phyloP scores from a whole-genome alignment of 2,113 vertebrate species.

The Galemys pyrenaicus region DNA sequence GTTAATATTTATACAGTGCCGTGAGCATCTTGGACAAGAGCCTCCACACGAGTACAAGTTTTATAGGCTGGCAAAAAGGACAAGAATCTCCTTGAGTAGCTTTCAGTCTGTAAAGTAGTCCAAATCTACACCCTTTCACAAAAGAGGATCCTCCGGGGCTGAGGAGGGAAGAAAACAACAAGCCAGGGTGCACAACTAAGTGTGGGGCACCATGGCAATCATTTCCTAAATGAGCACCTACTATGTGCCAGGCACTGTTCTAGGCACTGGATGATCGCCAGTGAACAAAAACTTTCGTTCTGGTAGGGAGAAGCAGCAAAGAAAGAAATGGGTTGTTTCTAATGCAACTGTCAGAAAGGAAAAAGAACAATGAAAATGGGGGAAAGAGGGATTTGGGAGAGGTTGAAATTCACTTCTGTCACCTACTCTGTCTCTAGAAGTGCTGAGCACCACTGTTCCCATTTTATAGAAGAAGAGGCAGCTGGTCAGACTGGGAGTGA shows the following conservation, averaged over 20 bases:
- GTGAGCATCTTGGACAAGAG: neutral
- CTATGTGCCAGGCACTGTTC: neutral
- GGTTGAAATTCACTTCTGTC: neutral
- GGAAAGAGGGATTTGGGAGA: neutral
- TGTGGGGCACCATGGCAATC: fast-evolving
- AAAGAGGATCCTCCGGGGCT: neutral
- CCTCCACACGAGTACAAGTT: neutral
- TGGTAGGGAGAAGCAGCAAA: too few species aligned
- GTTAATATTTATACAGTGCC: neutral
- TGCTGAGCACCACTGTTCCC: fast-evolving
- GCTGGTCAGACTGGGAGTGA: too few species aligned
- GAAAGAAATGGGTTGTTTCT: neutral
- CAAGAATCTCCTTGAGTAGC: neutral
- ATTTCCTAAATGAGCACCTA: neutral
- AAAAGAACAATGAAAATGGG: too few species aligned
- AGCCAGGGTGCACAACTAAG: fast-evolving
- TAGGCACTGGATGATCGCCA: neutral
- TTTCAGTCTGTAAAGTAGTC: neutral
- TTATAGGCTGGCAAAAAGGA: neutral
- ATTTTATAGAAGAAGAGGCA: neutral
- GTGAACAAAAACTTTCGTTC: neutral
- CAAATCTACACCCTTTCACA: too few species aligned
- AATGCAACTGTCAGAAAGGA: neutral
- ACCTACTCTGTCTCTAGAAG: neutral
- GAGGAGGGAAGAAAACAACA: neutral